Percentiles rank a stretch among this genome's conserved stretches.
Evolutionary conservation across 2,888 invertebrate genomes (phyloP).

Genomic region (Apodemia duryi): DNA sequence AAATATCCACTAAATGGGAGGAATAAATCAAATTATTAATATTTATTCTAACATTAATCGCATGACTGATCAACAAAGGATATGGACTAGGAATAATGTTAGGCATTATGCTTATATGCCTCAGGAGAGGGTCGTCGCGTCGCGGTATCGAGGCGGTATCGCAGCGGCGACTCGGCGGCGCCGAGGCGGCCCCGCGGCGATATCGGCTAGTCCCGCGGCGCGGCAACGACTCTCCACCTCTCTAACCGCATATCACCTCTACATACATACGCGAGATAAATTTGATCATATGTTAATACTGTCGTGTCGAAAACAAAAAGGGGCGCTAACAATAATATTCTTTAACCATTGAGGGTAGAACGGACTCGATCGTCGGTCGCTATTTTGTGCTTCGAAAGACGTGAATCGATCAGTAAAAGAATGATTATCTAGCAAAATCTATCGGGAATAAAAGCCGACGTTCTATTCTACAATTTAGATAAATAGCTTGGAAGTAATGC

Average conservation of each 20-base stretch:
- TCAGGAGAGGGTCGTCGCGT: constrained; percentile 33
- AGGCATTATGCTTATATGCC: constrained; percentile 74
- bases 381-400: constrained; percentile 74
- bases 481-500: constrained; percentile 75
- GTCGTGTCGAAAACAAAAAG: constrained; percentile 66
- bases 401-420: constrained; percentile 62
- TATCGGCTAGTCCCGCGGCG: constrained; percentile 21
- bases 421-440: constrained; percentile 77
- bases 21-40: constrained; percentile 80
- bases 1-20: constrained; percentile 80
- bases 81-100: constrained; percentile 80
- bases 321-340: constrained; percentile 47
- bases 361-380: constrained; percentile 68
- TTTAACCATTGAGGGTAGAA: constrained; percentile 55
- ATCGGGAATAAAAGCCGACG: constrained; percentile 77
- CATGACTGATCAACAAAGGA: constrained; percentile 80
- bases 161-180: constrained; percentile 19
- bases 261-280: constrained; percentile 63
- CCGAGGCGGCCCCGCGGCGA: constrained; percentile 19
- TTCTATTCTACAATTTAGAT: constrained; percentile 74
- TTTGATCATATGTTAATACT: constrained; percentile 74
- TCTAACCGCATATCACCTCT: constrained; percentile 72
- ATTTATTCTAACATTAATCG: constrained; percentile 78
- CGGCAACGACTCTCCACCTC: constrained; percentile 45
- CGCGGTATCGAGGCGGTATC: constrained; percentile 20